Base-by-base conservation (phyloP, 2,888 invertebrate species). In the Drosophila paranaensis region DNA sequence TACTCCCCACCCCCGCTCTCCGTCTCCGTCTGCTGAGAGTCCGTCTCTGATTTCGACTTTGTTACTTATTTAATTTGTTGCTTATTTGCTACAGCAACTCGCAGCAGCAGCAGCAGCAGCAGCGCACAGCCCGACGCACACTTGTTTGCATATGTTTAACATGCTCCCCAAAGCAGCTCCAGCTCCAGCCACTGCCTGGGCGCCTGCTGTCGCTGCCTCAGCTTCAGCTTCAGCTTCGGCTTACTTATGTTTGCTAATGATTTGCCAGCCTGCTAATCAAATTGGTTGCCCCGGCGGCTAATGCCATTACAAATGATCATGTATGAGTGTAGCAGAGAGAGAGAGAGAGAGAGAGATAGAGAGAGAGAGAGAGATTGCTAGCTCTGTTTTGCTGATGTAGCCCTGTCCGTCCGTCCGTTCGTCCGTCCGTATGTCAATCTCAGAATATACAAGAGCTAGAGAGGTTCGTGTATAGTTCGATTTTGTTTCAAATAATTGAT, bases 31-130 rank as follows among this genome's bases (percentile, higher is more conserved):
- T 46, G 39, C 57, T 48, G 48, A 55, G 57, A 55, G 57, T 45
- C 68, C 58, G 72, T 60, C 65, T 68, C 57, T 79, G 79, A 78
- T 78, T 79, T 77, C 69, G 81, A 73, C 89, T 83, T 84, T 87
- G 89, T 88, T 88, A 84, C 84, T 89, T 89, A 87, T 87, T 84
- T 84, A 84, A 89, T 84, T 89, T 84, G 89, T 89, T 87, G 88
- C 84, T 76, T 87, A 89, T 89, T 84, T 84, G 77, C 79, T 70
- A 48, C 25, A 30, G 37, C 48, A 39, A 39, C 35, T 10, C 33
- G 6, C 20, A 55, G 40, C 77, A 83, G 46, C 51, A 13, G 20
- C 60, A 70, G 6, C 20, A 55, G 40, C 77, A 83, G 46, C 51
- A 13, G 20, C 60, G 66, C 42, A 54, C 60, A 71, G 43, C 58